These are phyloP conservation scores for Cantharis lateralis DNA, from an alignment of 2,888 invertebrate species.

Conservation along the genomic window DNA sequence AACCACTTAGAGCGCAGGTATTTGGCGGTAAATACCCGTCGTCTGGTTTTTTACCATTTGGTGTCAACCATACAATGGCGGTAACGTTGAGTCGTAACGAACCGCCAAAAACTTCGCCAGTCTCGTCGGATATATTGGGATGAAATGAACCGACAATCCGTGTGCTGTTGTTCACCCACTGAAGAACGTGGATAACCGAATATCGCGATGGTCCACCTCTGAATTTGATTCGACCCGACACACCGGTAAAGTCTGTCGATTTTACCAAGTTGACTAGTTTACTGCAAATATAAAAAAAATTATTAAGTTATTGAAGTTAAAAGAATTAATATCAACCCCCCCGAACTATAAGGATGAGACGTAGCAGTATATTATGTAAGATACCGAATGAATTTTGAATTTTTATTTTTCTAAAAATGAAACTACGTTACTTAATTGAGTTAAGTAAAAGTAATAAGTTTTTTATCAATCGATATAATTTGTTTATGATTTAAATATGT, in stretches of 20 bases:
- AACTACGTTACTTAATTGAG: not conserved
- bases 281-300: constrained; percentile 22
- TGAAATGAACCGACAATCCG: constrained; percentile 62
- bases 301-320: too few relatives aligned
- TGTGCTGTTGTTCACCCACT: constrained; percentile 61
- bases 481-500: not conserved
- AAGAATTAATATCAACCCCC: too few relatives aligned
- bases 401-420: too few relatives aligned
- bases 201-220: constrained; percentile 70
- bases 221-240: constrained; percentile 75
- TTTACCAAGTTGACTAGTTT: constrained; percentile 65
- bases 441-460: not conserved
- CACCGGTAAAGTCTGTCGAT: constrained; percentile 72
- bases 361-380: too few relatives aligned
- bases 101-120: constrained; percentile 59
- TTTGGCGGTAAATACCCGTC: constrained; percentile 67
- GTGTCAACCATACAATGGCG: constrained; percentile 68
- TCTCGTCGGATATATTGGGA: constrained; percentile 59
- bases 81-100: constrained; percentile 60
- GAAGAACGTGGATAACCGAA: constrained; percentile 64
- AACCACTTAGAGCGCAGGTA: constrained; percentile 68
- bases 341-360: too few relatives aligned
- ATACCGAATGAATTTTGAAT: too few relatives aligned
- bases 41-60: constrained; percentile 64
- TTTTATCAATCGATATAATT: not conserved